Evolutionary conservation across 2,888 invertebrate species (phyloP).

Genomic region (Entomobrya multifasciata): DNA sequence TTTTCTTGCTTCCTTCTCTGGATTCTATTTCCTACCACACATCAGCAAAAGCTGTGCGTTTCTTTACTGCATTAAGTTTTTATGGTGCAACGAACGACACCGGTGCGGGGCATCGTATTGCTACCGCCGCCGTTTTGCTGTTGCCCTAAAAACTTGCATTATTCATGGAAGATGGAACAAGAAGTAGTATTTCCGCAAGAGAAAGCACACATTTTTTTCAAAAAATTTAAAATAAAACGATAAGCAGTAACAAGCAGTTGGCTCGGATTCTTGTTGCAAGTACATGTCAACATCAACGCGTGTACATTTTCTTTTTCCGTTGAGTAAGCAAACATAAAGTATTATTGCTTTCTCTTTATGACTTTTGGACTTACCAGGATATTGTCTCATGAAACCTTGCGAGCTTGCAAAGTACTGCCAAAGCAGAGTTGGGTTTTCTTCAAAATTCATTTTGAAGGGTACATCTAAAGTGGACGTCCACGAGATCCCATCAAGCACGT

Average conservation of each 20-base stretch:
- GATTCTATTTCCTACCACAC: conserved; percentile 10
- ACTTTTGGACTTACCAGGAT: conserved; percentile 87
- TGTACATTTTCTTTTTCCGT: background rate
- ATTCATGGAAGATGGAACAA: background rate
- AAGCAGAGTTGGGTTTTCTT: conserved; percentile 92
- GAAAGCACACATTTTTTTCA: background rate
- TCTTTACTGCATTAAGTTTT: conserved; percentile 1
- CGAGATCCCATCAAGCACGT: conserved; percentile 93
- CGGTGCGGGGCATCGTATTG: too few relatives aligned
- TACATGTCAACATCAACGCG: background rate
- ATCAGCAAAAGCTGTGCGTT: background rate
- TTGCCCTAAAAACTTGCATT: background rate
- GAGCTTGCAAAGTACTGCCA: conserved; percentile 99
- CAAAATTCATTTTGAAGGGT: conserved; percentile 91
- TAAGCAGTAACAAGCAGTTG: background rate
- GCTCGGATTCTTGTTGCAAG: background rate
- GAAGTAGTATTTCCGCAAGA: background rate
- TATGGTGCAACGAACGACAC: conserved; percentile 9
- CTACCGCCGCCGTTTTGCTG: background rate
- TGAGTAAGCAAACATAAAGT: conserved; percentile 11
- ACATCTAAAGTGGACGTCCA: conserved; percentile 96
- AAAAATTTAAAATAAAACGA: background rate
- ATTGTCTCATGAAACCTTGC: conserved; percentile 95
- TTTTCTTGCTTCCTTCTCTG: background rate
- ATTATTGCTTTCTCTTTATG: conserved; percentile 13